Conservation (phyloP, 2,113 vertebrate species). For the Perca flavescens region DNA sequence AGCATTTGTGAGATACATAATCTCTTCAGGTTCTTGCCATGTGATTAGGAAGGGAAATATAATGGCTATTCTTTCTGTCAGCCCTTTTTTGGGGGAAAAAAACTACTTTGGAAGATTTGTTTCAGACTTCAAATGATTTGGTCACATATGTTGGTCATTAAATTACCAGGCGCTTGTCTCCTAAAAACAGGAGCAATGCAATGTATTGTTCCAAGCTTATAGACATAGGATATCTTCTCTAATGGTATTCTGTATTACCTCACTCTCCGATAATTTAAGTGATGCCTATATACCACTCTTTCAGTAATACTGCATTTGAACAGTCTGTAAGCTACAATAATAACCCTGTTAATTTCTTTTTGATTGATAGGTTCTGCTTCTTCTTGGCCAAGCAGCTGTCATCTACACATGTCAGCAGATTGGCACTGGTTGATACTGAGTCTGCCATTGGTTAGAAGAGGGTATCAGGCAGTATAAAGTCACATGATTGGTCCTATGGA, state of each 20-base stretch:
- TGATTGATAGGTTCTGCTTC: conserved; percentile 53
- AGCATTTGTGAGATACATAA: conserved; percentile 70
- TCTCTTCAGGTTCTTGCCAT: conserved; percentile 58
- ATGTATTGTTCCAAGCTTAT: conserved; percentile 11
- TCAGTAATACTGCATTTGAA: conserved; percentile 5
- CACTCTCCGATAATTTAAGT: conserved; percentile 9
- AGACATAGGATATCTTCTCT: background rate
- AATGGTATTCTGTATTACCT: conserved; percentile 8
- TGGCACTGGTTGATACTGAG: conserved; percentile 4
- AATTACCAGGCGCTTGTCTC: conserved; percentile 31
- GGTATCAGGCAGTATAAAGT: conserved; percentile 39
- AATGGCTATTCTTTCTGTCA: conserved; percentile 36
- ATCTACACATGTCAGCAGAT: conserved; percentile 33
- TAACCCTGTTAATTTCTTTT: conserved; percentile 47
- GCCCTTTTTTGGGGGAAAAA: background rate
- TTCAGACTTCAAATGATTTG: conserved; percentile 51
- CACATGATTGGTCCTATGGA: conserved; percentile 61
- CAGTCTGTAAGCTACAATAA: conserved; percentile 19
- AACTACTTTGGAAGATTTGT: conserved; percentile 26
- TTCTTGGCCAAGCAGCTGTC: conserved; percentile 29
- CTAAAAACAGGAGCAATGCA: conserved; percentile 26
- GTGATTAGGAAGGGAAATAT: conserved; percentile 56
- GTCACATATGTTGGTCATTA: conserved; percentile 53
- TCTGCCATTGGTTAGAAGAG: conserved; percentile 21
- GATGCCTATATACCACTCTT: conserved; percentile 4